Evolutionary conservation across 2,797 vertebrate genomes (phyloP), one percentile per base, ranked within the genome.

Genomic region (Mus caroli): DNA sequence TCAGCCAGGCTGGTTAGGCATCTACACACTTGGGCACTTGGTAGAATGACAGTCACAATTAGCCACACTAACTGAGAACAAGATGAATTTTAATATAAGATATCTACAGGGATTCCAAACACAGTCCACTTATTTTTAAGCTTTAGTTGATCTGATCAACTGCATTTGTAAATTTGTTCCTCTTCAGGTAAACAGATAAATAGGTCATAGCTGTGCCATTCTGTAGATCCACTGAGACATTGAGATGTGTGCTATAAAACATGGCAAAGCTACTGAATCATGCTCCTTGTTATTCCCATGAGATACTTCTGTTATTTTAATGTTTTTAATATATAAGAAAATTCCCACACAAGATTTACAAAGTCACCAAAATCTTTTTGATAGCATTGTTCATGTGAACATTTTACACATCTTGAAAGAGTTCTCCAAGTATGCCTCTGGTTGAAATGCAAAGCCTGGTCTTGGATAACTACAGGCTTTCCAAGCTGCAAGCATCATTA

Each of bases 391-490:
- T 88, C 56, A 84, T 37, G 22, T 83, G 46, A 91, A 71, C 64
- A 94, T 92, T 94, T 90, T 92, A 56, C 31, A 94, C 83, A 94
- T 92, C 60, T 92, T 82, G 34, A 76, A 87, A 94, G 83, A 34
- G 69, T 76, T 94, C 91, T 92, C 87, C 77, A 43, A 94, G 50
- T 60, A 62, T 34, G 82, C 34, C 56, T 85, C 9, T 91, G 83
- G 91, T 76, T 85, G 77, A 80, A 79, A 87, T 62, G 60, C 56
- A 86, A 95, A 91, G 73, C 88, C 71, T 78, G 15, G 40, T 76
- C 43, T 26, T 94, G 13, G 92, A 73, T 52, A 94, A 93, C 88
- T 54, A 73, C 54, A 62, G 62, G 62, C 34, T 77, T 96, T 95
- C 77, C 80, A 75, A 91, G 8, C 52, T 76, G 34, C 54, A 93